These are phyloP conservation scores for Lepus oiostolus DNA, from an alignment of 2,797 vertebrate species.

Conservation along the genomic window DNA sequence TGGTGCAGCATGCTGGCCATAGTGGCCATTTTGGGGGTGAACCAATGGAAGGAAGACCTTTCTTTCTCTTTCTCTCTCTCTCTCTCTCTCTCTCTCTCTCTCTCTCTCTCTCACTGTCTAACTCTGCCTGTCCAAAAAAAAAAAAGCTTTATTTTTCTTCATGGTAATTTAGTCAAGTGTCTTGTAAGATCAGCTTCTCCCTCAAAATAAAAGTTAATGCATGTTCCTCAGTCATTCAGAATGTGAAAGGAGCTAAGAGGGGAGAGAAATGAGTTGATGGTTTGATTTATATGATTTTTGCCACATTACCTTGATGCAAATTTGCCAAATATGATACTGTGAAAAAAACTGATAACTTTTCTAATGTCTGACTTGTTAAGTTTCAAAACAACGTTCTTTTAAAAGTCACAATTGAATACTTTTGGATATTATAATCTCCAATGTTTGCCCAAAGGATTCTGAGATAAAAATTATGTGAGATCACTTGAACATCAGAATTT, in stretches of 20 bases:
- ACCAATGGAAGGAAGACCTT: no score
- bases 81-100: no score
- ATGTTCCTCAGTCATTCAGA: constrained; percentile 89
- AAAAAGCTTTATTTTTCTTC: constrained; percentile 93
- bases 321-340: constrained; percentile 88
- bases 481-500: constrained; percentile 82
- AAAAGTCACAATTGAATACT: constrained; percentile 79
- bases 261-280: constrained; percentile 89
- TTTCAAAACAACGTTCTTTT: constrained; percentile 84
- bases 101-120: no score
- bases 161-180: constrained; percentile 93
- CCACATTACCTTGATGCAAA: constrained; percentile 87
- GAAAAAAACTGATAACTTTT: constrained; percentile 86
- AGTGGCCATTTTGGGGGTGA: no score
- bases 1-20: fast-evolving
- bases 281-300: constrained; percentile 88
- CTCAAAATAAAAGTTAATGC: constrained; percentile 89
- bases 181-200: constrained; percentile 91
- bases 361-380: constrained; percentile 83
- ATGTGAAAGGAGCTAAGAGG: constrained; percentile 87
- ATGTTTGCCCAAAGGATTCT: constrained; percentile 86
- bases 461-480: constrained; percentile 81
- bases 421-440: constrained; percentile 80
- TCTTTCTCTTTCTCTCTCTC: no score
- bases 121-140: no score